Evolutionary conservation across 2,113 vertebrate genomes (phyloP).

Genomic region (Acanthisitta chloris): DNA sequence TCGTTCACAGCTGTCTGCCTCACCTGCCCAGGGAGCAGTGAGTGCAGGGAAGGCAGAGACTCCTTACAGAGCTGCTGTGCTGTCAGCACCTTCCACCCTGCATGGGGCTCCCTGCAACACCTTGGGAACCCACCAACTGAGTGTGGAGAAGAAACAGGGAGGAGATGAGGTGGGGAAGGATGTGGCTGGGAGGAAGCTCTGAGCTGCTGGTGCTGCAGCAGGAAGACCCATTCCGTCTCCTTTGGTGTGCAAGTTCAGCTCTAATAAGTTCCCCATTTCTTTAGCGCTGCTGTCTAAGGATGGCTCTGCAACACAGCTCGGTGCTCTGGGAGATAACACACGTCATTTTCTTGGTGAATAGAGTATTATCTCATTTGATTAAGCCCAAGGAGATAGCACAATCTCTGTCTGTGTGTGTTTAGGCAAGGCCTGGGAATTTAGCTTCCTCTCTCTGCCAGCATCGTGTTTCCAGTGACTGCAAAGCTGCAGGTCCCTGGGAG

Average conservation of each 20-base stretch:
- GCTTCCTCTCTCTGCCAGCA: neutral
- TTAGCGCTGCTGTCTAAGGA: neutral
- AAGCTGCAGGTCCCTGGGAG: neutral
- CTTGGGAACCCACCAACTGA: neutral
- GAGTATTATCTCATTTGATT: neutral
- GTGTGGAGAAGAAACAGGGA: fast-evolving
- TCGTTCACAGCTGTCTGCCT: no score
- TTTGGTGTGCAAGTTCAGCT: neutral
- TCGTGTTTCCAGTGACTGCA: neutral
- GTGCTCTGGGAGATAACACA: neutral
- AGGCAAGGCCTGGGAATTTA: neutral
- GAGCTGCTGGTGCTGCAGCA: no score
- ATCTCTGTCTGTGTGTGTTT: neutral
- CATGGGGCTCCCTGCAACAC: no score
- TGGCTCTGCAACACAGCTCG: neutral
- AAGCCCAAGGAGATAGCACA: neutral
- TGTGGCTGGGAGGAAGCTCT: fast-evolving
- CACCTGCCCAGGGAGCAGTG: no score
- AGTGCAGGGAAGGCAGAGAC: no score
- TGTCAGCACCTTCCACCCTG: no score
- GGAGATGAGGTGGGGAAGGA: neutral
- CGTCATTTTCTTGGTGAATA: neutral
- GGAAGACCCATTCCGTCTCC: neutral
- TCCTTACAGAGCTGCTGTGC: no score
- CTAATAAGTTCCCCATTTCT: neutral